These are phyloP conservation scores for Selene dorsalis DNA, from an alignment of 2,797 vertebrate genomes.

Conservation along the genomic window DNA sequence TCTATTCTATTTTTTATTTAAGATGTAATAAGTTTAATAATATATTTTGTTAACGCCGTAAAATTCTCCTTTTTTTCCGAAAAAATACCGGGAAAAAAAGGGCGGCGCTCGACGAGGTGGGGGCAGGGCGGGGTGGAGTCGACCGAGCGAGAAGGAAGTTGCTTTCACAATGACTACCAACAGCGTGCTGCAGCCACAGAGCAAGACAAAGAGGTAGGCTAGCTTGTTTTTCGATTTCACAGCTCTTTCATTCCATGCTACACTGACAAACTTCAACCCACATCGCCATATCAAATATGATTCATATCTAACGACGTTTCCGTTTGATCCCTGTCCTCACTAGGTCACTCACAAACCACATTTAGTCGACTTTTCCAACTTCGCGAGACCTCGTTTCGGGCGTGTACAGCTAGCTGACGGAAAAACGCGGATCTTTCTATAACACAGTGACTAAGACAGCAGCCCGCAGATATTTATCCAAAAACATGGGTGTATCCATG, in stretches of 20 bases:
- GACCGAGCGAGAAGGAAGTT: accelerated
- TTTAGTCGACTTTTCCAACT: conserved; percentile 17
- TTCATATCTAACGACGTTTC: neutral
- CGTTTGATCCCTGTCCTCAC: neutral
- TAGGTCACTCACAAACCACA: neutral
- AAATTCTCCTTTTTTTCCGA: neutral
- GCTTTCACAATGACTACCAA: neutral
- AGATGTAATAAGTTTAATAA: neutral
- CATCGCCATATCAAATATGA: conserved; percentile 15
- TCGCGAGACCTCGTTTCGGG: neutral
- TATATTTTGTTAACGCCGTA: neutral
- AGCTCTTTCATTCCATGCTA: neutral
- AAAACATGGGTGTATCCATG: neutral
- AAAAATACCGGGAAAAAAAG: conserved; percentile 14
- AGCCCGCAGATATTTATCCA: neutral
- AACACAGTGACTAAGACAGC: conserved; percentile 1
- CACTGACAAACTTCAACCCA: accelerated
- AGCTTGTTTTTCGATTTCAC: conserved; percentile 47
- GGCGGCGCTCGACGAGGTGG: conserved; percentile 8
- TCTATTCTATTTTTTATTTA: accelerated
- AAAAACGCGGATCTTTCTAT: neutral
- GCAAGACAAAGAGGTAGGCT: conserved; percentile 56
- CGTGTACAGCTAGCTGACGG: neutral
- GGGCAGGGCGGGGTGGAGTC: conserved; percentile 14
- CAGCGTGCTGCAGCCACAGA: conserved; percentile 10